Percentiles rank a stretch among this genome's conserved stretches.
Evolutionary conservation across 2,113 vertebrate genomes (phyloP).

Genomic region (Aptenodytes forsteri): DNA sequence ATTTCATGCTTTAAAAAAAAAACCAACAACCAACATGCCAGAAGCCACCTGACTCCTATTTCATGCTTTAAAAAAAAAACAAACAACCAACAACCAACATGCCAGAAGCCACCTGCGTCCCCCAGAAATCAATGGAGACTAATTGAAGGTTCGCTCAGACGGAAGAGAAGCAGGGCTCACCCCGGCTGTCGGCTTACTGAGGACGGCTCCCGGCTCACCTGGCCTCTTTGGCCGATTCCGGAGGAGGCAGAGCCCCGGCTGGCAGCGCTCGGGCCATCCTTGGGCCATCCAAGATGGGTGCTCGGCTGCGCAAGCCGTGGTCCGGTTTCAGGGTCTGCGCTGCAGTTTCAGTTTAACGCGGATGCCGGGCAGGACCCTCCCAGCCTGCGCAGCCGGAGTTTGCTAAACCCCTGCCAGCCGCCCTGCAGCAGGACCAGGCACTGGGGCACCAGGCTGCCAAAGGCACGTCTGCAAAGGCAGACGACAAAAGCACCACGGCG

Average conservation of each 20-base stretch:
- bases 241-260: not conserved
- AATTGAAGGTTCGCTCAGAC: fast-evolving
- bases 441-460: too few species aligned
- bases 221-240: not conserved
- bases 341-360: fast-evolving
- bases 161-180: not conserved
- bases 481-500: fast-evolving
- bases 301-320: not conserved
- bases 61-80: not conserved
- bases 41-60: not conserved
- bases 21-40: fast-evolving
- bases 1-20: not conserved
- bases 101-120: not conserved
- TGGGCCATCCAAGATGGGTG: not conserved
- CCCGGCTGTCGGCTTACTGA: fast-evolving
- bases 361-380: not conserved
- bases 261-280: not conserved
- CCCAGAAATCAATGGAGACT: not conserved
- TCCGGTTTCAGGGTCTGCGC: not conserved
- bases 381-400: not conserved
- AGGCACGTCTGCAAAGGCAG: not conserved
- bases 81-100: fast-evolving
- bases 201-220: fast-evolving
- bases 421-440: not conserved
- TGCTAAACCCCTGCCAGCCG: not conserved